Evolutionary conservation across 2,888 invertebrate species (phyloP).

Genomic region (Amphipoea oculea): DNA sequence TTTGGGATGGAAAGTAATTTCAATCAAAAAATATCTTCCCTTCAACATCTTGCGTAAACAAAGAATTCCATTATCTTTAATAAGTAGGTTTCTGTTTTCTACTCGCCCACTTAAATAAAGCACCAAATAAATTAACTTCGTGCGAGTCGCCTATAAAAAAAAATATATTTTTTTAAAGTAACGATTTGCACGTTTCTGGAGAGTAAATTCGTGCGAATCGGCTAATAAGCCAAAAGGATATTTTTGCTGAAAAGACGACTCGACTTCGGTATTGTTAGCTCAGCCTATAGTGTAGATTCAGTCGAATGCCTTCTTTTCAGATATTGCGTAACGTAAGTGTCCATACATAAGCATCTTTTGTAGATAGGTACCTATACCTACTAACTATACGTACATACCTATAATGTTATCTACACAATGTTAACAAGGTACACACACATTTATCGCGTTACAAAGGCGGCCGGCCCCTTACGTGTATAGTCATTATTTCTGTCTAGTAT

Average conservation of each 20-base stretch:
- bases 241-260: background rate
- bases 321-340: background rate
- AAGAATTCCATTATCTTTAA: background rate
- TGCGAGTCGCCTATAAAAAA: too few species aligned
- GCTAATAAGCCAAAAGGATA: background rate
- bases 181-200: too few species aligned
- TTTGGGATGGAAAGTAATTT: background rate
- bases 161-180: too few species aligned
- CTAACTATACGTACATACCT: background rate
- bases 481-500: background rate
- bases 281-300: background rate
- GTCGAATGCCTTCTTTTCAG: background rate
- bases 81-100: too few species aligned
- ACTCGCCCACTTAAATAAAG: too few species aligned
- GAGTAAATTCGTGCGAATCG: too few species aligned
- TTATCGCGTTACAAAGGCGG: slow-evolving; percentile 8
- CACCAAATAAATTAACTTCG: too few species aligned
- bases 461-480: background rate
- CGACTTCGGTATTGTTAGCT: background rate
- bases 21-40: background rate
- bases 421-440: background rate
- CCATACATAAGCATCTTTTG: background rate
- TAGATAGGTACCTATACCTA: background rate
- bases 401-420: slow-evolving; percentile 11
- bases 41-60: background rate